A percentile compares a stretch with the other conserved stretches of the same genome.
phyloP scores from a whole-genome alignment of 2,113 vertebrate genomes.

The Crotalus helleri region DNA sequence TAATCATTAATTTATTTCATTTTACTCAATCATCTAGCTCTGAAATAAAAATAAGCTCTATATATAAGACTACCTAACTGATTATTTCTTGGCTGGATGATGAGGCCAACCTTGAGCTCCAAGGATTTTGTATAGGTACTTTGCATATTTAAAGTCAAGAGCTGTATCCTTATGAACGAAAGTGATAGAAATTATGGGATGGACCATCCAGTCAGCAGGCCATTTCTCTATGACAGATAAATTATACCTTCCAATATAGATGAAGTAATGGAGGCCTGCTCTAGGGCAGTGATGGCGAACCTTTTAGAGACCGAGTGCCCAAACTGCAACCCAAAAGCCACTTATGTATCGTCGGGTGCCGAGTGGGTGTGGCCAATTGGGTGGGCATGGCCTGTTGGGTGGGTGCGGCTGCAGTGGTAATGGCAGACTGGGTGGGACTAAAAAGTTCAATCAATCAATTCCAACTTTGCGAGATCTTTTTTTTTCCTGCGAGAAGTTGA shows the following conservation, averaged over 20 bases:
- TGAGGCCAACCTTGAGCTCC: slow-evolving; percentile 10
- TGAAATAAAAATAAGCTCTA: slow-evolving; percentile 14
- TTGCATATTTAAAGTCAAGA: slow-evolving; percentile 16
- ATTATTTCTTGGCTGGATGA: background rate
- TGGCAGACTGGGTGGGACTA: no score
- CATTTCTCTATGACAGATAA: background rate
- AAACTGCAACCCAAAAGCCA: no score
- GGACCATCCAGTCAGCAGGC: no score
- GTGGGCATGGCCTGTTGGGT: no score
- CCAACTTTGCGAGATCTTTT: no score
- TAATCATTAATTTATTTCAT: slow-evolving; percentile 22
- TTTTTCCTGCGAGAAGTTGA: no score
- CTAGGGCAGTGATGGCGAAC: no score
- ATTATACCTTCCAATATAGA: background rate
- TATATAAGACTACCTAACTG: slow-evolving; percentile 11
- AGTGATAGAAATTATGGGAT: background rate
- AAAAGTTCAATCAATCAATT: no score
- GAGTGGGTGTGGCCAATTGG: no score
- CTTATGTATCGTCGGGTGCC: no score
- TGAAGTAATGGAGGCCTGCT: background rate
- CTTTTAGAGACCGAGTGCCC: no score
- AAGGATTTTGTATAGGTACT: background rate
- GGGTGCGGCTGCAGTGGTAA: no score
- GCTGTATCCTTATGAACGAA: background rate
- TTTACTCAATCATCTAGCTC: slow-evolving; percentile 34